These are phyloP conservation scores for Pocillopora verrucosa DNA, from an alignment of 64 coral and sea anemone genomes.

Conservation along the genomic window DNA sequence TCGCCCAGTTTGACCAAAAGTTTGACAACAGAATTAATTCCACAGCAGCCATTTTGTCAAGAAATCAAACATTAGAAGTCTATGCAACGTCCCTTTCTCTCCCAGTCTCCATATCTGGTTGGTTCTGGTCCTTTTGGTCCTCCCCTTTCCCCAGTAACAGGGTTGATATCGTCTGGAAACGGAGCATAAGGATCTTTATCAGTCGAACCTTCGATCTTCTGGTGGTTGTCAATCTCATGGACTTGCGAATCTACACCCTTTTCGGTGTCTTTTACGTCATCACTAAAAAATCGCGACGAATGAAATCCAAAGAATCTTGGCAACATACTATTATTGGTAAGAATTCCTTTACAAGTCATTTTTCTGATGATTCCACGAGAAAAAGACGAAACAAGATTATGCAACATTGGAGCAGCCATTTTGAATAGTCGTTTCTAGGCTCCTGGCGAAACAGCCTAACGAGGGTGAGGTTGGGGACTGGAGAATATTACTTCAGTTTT, in stretches of 20 bases:
- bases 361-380: constrained; percentile 16
- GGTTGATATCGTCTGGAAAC: constrained; percentile 89
- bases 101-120: constrained; percentile 98
- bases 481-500: not conserved
- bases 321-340: not conserved
- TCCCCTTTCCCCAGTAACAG: constrained; percentile 81
- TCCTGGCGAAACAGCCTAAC: not conserved
- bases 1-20: too few species aligned
- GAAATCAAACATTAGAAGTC: constrained; percentile 66
- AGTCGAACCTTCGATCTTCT: not conserved
- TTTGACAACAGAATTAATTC: too few species aligned
- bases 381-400: constrained; percentile 15
- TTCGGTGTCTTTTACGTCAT: constrained; percentile 25
- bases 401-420: constrained; percentile 46
- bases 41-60: not conserved
- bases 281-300: constrained; percentile 4
- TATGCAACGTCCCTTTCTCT: constrained; percentile 96
- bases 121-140: constrained; percentile 98
- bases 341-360: not conserved
- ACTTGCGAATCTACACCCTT: constrained; percentile 1
- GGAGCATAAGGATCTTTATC: constrained; percentile 76
- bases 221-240: not conserved
- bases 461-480: not conserved
- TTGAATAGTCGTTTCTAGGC: constrained; percentile 29
- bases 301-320: not conserved